Evolutionary conservation across 2,888 invertebrate genomes (phyloP).

Genomic region (Archips crataeganus): DNA sequence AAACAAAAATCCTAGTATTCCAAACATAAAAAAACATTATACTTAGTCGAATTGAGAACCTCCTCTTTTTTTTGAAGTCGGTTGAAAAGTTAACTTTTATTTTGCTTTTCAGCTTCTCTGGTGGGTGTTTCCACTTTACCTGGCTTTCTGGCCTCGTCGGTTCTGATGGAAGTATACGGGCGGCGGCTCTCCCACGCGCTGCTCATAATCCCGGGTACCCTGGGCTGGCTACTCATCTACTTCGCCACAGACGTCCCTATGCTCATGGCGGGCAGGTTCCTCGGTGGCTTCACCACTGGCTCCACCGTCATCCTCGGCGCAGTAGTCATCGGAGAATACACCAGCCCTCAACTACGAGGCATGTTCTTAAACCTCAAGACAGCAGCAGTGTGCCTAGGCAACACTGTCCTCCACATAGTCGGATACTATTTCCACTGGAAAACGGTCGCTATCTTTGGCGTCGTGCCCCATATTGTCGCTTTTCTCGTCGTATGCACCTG

Average conservation of each 20-base stretch:
- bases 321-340: constrained; percentile 53
- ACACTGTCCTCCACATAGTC: constrained; percentile 48
- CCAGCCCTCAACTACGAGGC: constrained; percentile 50
- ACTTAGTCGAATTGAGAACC: too few relatives aligned
- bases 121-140: constrained; percentile 54
- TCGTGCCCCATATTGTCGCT: constrained; percentile 37
- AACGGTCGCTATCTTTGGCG: constrained; percentile 48
- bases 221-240: constrained; percentile 51
- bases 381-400: constrained; percentile 45
- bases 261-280: constrained; percentile 51
- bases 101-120: constrained; percentile 53
- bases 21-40: too few relatives aligned
- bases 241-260: constrained; percentile 47
- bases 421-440: constrained; percentile 52
- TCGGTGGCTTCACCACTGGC: constrained; percentile 49
- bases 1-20: too few relatives aligned
- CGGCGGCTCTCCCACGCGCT: constrained; percentile 50
- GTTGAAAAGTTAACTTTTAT: neutral
- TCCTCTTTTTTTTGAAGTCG: too few relatives aligned
- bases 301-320: constrained; percentile 48
- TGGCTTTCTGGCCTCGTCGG: constrained; percentile 57
- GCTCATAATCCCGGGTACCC: constrained; percentile 45
- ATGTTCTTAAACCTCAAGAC: constrained; percentile 52
- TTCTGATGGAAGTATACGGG: constrained; percentile 57
- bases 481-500: constrained; percentile 60